Base-by-base conservation (phyloP, 2,113 vertebrate species). In the Melanocharis versteri region DNA sequence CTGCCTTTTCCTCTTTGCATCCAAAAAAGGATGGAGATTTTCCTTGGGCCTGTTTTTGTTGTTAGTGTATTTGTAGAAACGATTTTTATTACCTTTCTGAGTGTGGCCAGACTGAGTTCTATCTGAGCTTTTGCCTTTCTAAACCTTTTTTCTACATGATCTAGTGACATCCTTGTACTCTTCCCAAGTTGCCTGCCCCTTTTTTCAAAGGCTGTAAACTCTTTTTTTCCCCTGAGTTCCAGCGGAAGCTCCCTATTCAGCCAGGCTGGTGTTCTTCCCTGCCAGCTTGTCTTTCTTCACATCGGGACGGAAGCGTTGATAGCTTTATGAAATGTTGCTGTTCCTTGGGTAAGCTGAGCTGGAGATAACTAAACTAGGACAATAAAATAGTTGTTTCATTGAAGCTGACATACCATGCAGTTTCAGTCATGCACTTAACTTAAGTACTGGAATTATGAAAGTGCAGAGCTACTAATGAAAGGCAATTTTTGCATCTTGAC, bases 251-350 rank as follows among this genome's bases (percentile, higher is more conserved):
- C 31, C 7, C 31, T 76, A 3, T 76, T 83, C 42, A 77, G 26
- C 27, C 62, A 54, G 62, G 26, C 56, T 61, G 22, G 6, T 62
- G 48, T 40, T 79, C 35, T 33, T 75, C 47, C 35, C 40, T 22
- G 4, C 22, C 0, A 0, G 30, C 26, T 47, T 39, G 17, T 40
- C n/a, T 76, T 62, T 48, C 0, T 0, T 62, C 71, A 77, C 1
- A 0, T 62, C 35, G 26, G 35, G 56, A 42, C 0, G 1, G 37
- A 93, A 87, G 44, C 68, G 90, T 78, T 89, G 87, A 92, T 88
- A 71, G 71, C 37, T 94, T 94, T 95, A 83, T 95, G 83, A 95
- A 94, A 95, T 83, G 64, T 88, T 90, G 39, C 44, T 91, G 44
- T 90, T 93, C 47, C 69, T 91, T 83, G 82, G 19, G 68, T 83